phyloP scores from a whole-genome alignment of 2,888 invertebrate species.

The Leucophora obtusa region DNA sequence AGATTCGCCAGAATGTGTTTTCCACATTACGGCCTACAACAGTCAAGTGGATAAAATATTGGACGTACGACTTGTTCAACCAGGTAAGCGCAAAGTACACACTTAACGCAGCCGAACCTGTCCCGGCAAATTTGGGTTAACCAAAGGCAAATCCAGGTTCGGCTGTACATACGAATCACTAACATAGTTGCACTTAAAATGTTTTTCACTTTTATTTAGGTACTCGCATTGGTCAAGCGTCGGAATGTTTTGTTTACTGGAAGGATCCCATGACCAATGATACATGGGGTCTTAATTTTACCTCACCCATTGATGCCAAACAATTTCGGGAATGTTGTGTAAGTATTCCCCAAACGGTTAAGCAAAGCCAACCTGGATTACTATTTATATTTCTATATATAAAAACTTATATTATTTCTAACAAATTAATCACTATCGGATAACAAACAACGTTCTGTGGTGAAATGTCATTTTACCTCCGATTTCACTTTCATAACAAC shows the following conservation, averaged over 20 bases:
- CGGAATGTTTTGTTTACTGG: slow-evolving; percentile 99
- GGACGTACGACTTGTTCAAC: slow-evolving; percentile 97
- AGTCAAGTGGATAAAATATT: slow-evolving; percentile 99
- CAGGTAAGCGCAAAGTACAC: slow-evolving; percentile 83
- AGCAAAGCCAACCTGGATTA: slow-evolving; percentile 68
- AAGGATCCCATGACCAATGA: slow-evolving; percentile 97
- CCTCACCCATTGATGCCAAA: slow-evolving; percentile 97
- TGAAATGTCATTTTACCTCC: not conserved
- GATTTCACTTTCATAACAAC: not conserved
- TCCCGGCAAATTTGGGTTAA: no score
- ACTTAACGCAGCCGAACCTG: not conserved
- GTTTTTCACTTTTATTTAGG: slow-evolving; percentile 81
- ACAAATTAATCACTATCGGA: not conserved
- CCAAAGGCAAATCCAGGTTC: no score
- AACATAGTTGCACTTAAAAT: not conserved
- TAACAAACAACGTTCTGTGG: slow-evolving; percentile 8
- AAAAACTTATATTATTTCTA: not conserved
- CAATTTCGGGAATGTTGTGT: slow-evolving; percentile 98
- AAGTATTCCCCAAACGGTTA: slow-evolving; percentile 82
- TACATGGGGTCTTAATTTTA: slow-evolving; percentile 99
- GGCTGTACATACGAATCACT: not conserved
- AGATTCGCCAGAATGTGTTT: slow-evolving; percentile 97
- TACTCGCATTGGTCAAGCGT: slow-evolving; percentile 97
- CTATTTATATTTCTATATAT: slow-evolving; percentile 23
- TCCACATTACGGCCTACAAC: slow-evolving; percentile 99